These are phyloP conservation scores for Rhinogobius similis DNA, from an alignment of 2,113 vertebrate genomes.

Conservation along the genomic window DNA sequence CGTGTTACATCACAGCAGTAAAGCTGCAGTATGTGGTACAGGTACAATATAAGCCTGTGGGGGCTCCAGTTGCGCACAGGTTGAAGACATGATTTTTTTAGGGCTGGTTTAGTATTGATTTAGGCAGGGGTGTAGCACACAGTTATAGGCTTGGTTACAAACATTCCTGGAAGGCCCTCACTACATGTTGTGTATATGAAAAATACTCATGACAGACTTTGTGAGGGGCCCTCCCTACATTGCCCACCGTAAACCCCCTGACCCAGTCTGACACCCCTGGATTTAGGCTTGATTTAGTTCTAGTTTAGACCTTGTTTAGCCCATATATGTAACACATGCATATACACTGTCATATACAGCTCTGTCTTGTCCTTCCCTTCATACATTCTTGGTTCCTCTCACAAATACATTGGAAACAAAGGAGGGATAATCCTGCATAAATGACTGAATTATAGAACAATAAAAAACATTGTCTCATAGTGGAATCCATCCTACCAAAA, in stretches of 20 bases:
- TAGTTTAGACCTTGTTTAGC: slow-evolving; percentile 2
- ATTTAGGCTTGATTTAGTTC: background rate
- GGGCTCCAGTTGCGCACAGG: background rate
- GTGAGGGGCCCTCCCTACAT: no score
- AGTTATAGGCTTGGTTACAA: no score
- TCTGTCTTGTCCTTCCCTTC: slow-evolving; percentile 1
- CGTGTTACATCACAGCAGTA: slow-evolving; percentile 45
- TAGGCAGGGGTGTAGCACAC: background rate
- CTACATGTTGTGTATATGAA: no score
- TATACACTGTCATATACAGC: no score
- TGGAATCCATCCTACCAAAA: background rate
- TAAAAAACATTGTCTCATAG: slow-evolving; percentile 7
- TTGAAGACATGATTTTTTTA: background rate
- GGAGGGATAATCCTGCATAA: slow-evolving; percentile 20
- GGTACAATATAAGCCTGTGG: background rate
- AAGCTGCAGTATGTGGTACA: background rate
- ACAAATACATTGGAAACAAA: slow-evolving; percentile 22
- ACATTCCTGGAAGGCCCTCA: no score
- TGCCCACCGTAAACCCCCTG: no score
- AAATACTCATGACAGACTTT: no score
- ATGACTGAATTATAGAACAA: slow-evolving; percentile 27
- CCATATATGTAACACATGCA: no score
- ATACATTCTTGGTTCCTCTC: slow-evolving; percentile 13
- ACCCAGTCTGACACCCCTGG: no score
- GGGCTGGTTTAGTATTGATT: background rate